A percentile compares a stretch with the other conserved stretches of the same genome.
These are phyloP conservation scores for Megathymus violae DNA, from an alignment of 1,140 invertebrate genomes.

Conservation along the genomic window DNA sequence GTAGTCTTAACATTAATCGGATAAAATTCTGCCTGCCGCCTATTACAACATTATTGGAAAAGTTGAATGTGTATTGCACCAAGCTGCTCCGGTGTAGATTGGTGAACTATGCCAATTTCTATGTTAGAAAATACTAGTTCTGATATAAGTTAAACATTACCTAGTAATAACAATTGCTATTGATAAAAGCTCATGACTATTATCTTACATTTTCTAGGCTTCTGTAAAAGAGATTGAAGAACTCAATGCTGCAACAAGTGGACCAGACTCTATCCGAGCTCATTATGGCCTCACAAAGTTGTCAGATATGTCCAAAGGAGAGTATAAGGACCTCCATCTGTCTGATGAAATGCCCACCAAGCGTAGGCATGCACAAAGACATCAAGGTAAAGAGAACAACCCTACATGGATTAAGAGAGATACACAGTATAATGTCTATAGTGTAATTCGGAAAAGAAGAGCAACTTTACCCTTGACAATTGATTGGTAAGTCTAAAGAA, in stretches of 20 bases:
- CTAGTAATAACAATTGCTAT: too few species aligned
- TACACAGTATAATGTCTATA: slow-evolving; percentile 52
- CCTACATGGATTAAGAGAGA: slow-evolving; percentile 12
- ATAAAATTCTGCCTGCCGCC: too few species aligned
- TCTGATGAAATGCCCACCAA: slow-evolving; percentile 65
- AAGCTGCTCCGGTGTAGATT: too few species aligned
- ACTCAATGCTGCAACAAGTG: slow-evolving; percentile 84
- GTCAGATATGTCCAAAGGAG: slow-evolving; percentile 89
- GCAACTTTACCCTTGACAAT: slow-evolving; percentile 63
- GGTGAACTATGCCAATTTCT: too few species aligned
- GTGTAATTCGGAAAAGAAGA: slow-evolving; percentile 55
- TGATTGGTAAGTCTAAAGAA: slow-evolving; percentile 67
- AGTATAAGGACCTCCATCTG: slow-evolving; percentile 86
- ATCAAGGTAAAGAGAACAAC: slow-evolving; percentile 1
- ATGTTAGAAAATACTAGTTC: too few species aligned
- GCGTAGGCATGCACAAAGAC: slow-evolving; percentile 10
- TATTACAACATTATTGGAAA: too few species aligned
- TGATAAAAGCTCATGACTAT: too few species aligned
- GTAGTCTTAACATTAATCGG: too few species aligned
- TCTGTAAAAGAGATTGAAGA: slow-evolving; percentile 85
- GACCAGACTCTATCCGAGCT: slow-evolving; percentile 83
- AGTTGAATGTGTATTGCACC: too few species aligned
- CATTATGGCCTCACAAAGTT: slow-evolving; percentile 89
- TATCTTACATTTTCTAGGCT: slow-evolving; percentile 74
- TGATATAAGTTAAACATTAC: too few species aligned